Evolutionary conservation across 1,140 invertebrate species (phyloP).

Genomic region (Anadara kagoshimensis): DNA sequence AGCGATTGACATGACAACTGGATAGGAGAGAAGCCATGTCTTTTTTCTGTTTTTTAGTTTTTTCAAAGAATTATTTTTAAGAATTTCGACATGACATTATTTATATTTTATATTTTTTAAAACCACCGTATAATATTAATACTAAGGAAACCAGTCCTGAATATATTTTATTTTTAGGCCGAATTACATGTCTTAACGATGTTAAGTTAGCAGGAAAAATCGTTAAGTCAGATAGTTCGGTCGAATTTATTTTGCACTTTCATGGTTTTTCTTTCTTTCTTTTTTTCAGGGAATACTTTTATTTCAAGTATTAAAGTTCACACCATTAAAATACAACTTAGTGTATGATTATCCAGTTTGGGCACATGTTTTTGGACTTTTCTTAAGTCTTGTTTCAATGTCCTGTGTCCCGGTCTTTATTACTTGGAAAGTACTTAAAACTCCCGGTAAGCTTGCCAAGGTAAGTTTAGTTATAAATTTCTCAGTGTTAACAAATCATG

Average conservation of each 20-base stretch:
- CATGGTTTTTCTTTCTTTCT: not conserved
- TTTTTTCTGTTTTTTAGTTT: no score
- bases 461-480: not conserved
- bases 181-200: no score
- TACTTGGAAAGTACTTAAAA: not conserved
- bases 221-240: not conserved
- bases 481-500: no score
- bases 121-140: no score
- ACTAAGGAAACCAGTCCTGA: no score
- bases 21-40: no score
- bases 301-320: slow-evolving; percentile 40
- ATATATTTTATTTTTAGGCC: no score
- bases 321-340: slow-evolving; percentile 50
- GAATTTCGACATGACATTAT: no score
- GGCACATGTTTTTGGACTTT: slow-evolving; percentile 40
- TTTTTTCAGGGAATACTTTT: slow-evolving; percentile 48
- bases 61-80: no score
- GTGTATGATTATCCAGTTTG: slow-evolving; percentile 37
- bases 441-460: slow-evolving; percentile 9
- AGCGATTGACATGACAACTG: no score
- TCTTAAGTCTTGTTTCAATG: slow-evolving; percentile 33
- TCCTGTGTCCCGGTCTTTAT: slow-evolving; percentile 32
- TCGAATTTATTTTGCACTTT: not conserved
- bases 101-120: no score
- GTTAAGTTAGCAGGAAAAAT: not conserved